These are phyloP conservation scores for Urocitellus parryii DNA, from an alignment of 2,113 vertebrate species.

Conservation along the genomic window DNA sequence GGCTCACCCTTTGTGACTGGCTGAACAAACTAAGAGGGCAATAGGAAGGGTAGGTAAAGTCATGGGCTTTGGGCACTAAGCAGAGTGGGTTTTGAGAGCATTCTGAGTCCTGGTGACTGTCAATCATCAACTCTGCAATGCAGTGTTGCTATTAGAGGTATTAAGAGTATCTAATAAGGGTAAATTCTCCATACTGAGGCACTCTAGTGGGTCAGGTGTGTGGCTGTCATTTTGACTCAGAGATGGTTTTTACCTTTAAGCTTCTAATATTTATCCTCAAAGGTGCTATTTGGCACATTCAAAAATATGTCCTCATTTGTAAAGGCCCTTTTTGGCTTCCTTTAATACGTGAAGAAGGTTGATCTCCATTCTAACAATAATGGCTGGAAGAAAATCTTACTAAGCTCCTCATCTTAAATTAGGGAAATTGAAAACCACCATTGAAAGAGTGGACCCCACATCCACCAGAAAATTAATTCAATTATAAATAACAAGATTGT, in stretches of 20 bases:
- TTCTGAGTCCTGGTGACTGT: background rate
- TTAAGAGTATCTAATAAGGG: background rate
- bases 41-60: background rate
- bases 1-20: background rate
- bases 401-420: conserved; percentile 72
- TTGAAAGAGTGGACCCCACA: conserved; percentile 60
- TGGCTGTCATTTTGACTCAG: background rate
- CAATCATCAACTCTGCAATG: background rate
- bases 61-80: background rate
- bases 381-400: conserved; percentile 67
- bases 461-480: conserved; percentile 78
- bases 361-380: conserved; percentile 48
- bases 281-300: conserved; percentile 10
- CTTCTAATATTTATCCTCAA: background rate
- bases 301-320: conserved; percentile 67
- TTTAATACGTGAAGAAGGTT: conserved; percentile 40
- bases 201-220: background rate
- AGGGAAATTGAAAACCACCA: conserved; percentile 72
- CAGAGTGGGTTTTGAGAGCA: too few relatives aligned
- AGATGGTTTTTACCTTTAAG: background rate
- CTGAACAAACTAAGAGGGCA: background rate
- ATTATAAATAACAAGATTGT: conserved; percentile 76
- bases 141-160: background rate
- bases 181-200: background rate
- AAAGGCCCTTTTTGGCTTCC: conserved; percentile 46